Evolutionary conservation across 2,888 invertebrate species (phyloP), one percentile per base, ranked within the genome.

Genomic region (Orthosia cruda): DNA sequence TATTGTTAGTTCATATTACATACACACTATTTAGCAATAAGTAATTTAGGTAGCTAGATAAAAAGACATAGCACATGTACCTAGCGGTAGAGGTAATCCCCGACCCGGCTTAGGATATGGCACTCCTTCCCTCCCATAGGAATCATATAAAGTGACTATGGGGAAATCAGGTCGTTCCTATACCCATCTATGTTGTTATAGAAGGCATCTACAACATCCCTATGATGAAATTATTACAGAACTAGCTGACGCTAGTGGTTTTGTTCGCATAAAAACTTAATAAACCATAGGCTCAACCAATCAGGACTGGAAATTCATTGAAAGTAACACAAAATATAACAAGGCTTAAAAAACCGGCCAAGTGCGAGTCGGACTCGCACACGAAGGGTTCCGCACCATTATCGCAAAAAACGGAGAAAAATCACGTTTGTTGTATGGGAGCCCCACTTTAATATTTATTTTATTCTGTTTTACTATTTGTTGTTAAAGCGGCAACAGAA

Each of bases 111-210:
- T 54, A 74, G 64, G 64, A 50, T 70, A 45, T 32, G 12, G 40
- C 59, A 64, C 73, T 26, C 45, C 54, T 73, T 45, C 26, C 49
- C 23, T 77, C 77, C 81, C 81, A 55, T 61, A 74, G 77, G 77
- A 59, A 61, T 32, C 50, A 74, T 74, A 55, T 80, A 77, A 74
- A 54, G 59, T 45, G 74, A 65, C 77, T 59, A 50, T 65, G 74
- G 76, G 73, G 76, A 77, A 80, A 77, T 77, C 59, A 65, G 59
- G 54, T 61, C 54, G 47, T 64, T 61, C 45, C 20, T 45, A 20
- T 61, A 61, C 4, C 40, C 40, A 54, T 55, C 55, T 45, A 61
- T 47, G 50, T 57, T 80, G 49, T 50, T 70, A 70, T 70, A 69
- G 26, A 32, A 68, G 55, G 15, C 32, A 20, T 20, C 26, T 65